Conservation (phyloP, 2,888 invertebrate species). For the Andrena praecox region DNA sequence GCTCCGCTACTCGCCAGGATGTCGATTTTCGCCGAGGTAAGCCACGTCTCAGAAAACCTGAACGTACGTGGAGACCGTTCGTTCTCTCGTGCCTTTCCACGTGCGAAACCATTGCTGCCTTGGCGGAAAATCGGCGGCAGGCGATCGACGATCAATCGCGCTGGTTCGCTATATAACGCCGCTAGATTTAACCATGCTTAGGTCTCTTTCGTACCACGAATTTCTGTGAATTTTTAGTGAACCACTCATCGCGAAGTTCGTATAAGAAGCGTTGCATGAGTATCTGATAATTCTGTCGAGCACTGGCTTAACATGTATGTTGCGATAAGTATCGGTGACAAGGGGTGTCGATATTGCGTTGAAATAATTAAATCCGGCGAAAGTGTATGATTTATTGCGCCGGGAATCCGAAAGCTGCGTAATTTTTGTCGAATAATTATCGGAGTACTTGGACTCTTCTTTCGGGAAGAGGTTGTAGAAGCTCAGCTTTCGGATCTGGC, state of each 20-base stretch:
- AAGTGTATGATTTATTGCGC: too few species aligned
- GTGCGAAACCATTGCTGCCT: too few species aligned
- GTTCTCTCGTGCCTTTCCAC: too few species aligned
- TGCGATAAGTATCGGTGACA: not conserved
- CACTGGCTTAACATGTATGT: not conserved
- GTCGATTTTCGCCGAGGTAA: conserved; percentile 52
- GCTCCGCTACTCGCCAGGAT: conserved; percentile 20
- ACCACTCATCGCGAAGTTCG: not conserved
- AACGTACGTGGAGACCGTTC: not conserved
- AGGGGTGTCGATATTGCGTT: not conserved
- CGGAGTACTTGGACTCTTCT: too few species aligned
- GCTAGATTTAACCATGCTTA: too few species aligned
- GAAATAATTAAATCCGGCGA: not conserved
- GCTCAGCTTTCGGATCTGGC: too few species aligned
- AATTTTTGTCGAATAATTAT: too few species aligned
- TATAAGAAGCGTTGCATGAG: not conserved
- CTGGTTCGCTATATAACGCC: too few species aligned
- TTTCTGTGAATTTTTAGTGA: not conserved
- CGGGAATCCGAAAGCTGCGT: too few species aligned
- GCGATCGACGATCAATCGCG: not conserved
- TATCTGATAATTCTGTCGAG: not conserved
- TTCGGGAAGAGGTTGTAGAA: too few species aligned
- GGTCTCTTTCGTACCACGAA: not conserved
- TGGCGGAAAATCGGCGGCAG: not conserved
- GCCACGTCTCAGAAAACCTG: conserved; percentile 21